A percentile compares a stretch with the other conserved stretches of the same genome.
Evolutionary conservation across 2,113 vertebrate genomes (phyloP).

Genomic region (Columba janthina): DNA sequence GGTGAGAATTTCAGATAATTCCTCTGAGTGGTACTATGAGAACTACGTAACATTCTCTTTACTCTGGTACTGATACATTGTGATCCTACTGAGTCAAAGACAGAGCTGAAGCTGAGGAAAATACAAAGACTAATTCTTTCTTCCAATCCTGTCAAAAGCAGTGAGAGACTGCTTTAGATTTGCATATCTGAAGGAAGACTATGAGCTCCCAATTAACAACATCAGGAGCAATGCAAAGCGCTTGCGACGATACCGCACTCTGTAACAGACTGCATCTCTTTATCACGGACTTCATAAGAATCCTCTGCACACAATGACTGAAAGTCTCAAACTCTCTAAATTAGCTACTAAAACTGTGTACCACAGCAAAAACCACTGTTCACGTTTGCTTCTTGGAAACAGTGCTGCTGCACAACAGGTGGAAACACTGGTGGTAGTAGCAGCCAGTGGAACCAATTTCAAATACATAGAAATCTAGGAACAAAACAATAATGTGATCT

Average conservation of each 20-base stretch:
- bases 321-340: not conserved
- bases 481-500: not conserved
- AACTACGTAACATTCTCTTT: not conserved
- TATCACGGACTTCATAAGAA: not conserved
- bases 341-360: not conserved
- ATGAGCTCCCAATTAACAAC: not conserved
- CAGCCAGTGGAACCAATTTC: not conserved
- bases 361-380: not conserved
- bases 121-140: not conserved
- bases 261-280: not conserved
- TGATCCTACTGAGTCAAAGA: not conserved
- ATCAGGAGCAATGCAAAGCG: not conserved
- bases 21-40: not conserved
- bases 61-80: not conserved
- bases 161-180: not conserved
- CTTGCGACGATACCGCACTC: not conserved
- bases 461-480: not conserved
- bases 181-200: not conserved
- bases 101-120: not conserved
- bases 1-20: not conserved
- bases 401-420: not conserved
- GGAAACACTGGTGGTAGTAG: not conserved
- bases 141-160: not conserved
- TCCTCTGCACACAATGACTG: not conserved
- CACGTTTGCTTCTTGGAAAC: slow-evolving; percentile 7